A percentile compares a stretch with the other conserved stretches of the same genome.
These are phyloP conservation scores for Capricornis sumatraensis DNA, from an alignment of 2,113 vertebrate species.

Conservation along the genomic window DNA sequence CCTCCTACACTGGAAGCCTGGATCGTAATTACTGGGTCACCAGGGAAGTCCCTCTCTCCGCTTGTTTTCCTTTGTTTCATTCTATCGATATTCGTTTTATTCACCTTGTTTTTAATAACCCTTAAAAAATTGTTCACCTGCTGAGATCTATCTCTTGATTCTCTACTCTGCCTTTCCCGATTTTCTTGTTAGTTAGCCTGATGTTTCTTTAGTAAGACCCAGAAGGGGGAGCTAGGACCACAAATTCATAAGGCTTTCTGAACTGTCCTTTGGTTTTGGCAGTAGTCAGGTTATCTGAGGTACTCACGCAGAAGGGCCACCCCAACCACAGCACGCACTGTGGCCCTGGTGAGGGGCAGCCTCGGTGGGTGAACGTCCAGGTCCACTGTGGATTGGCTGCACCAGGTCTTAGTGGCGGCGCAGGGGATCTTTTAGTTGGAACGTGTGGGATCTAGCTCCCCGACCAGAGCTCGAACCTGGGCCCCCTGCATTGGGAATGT, in stretches of 20 bases:
- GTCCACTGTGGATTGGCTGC: not conserved
- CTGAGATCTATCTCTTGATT: not conserved
- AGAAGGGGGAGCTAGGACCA: not conserved
- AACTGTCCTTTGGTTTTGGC: not conserved
- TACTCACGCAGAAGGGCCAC: not conserved
- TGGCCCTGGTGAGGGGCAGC: not conserved
- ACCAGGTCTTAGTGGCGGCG: not conserved
- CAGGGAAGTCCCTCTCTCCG: not conserved
- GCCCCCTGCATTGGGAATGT: not conserved
- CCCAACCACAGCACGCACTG: not conserved
- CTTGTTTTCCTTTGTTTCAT: not conserved
- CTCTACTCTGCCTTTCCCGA: not conserved
- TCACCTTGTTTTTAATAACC: not conserved
- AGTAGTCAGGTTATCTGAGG: not conserved
- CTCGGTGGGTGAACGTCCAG: too few relatives aligned
- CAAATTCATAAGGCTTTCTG: not conserved
- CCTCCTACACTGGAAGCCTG: not conserved
- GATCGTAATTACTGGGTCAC: not conserved
- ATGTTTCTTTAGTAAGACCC: not conserved
- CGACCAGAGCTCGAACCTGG: not conserved
- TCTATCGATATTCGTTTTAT: not conserved
- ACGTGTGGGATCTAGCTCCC: not conserved
- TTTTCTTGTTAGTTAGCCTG: not conserved
- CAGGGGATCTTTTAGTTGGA: not conserved
- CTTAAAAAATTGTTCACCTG: not conserved